Evolutionary conservation across 2,797 vertebrate genomes (phyloP).

Genomic region (Podarcis siculus): DNA sequence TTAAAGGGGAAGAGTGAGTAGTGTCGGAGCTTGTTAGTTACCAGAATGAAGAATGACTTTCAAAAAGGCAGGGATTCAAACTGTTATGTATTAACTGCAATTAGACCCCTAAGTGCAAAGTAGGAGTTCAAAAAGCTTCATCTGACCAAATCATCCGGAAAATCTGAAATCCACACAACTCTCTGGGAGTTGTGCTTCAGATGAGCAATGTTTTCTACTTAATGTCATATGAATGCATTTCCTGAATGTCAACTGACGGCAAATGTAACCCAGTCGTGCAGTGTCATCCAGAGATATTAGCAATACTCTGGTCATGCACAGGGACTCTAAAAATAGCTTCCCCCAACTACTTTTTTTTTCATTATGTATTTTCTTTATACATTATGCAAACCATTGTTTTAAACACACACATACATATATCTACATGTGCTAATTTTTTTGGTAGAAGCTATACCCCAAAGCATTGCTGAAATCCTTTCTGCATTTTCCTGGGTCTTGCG

Average conservation of each 20-base stretch:
- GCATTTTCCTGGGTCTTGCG: background rate
- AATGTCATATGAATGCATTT: background rate
- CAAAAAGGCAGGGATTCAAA: background rate
- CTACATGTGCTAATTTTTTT: background rate
- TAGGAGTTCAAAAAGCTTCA: background rate
- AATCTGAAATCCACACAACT: background rate
- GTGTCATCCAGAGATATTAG: background rate
- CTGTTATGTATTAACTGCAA: background rate
- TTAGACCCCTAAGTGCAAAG: background rate
- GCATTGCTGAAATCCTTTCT: background rate
- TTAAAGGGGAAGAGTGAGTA: background rate
- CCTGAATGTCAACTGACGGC: background rate
- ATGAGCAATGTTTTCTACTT: background rate
- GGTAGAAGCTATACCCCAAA: background rate
- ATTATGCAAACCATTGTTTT: no score
- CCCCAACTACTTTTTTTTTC: background rate
- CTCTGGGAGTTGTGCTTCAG: background rate
- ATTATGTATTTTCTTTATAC: no score
- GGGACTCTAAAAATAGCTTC: slow-evolving; percentile 1
- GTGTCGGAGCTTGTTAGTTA: background rate
- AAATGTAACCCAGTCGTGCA: background rate
- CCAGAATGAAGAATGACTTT: background rate
- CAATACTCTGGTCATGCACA: background rate
- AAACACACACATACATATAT: no score
- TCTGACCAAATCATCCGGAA: slow-evolving; percentile 1